Base-by-base conservation (phyloP, 92 coral and sea anemone genomes). In the Porites rus region DNA sequence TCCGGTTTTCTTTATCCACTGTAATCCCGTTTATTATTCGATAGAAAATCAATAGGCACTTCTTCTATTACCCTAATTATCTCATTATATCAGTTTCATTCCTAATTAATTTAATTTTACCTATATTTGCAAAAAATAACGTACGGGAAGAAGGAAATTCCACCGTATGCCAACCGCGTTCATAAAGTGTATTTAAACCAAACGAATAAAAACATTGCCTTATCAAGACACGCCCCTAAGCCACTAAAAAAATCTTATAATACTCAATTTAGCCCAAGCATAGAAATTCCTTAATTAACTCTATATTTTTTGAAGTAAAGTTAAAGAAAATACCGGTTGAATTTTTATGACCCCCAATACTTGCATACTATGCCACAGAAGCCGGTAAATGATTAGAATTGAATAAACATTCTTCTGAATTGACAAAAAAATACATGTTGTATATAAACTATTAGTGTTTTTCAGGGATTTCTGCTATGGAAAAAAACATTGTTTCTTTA, bases 21-120 rank as follows among this genome's bases (percentile, higher is more conserved):
- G 77, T 56, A 69, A 81, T 69, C 68, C 18, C 4, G 18, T 3
- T 71, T 56, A 56, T 81, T 81, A 81, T 71, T 46, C 12, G 6
- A 10, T 7, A 19, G 51, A 14, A 72, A 70, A 56, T 82, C 78
- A 70, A 82, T 72, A 78, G 69, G 86, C 43, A 82, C 86, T 82
- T 82, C 38, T 54, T 17, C 78, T 82, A 83, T 83, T 46, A 83
- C 46, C 79, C 10, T 60, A 59, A 74, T 63, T 72, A 52, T 63
- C 70, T 72, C 61, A 83, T 83, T 82, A 72, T 60, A 72, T 72
- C n/a, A 46, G 31, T 28, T 64, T 63, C 71, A 65, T 79, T 65
- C 50, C 24, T 9, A 83, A 61, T 73, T 83, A 73, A 72, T 83
- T 83, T 59, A 10, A 73, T 83, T 73, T 51, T 79, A 20, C 16